Conservation (phyloP, 2,797 vertebrate species). For the Brachyalestes nurse region DNA sequence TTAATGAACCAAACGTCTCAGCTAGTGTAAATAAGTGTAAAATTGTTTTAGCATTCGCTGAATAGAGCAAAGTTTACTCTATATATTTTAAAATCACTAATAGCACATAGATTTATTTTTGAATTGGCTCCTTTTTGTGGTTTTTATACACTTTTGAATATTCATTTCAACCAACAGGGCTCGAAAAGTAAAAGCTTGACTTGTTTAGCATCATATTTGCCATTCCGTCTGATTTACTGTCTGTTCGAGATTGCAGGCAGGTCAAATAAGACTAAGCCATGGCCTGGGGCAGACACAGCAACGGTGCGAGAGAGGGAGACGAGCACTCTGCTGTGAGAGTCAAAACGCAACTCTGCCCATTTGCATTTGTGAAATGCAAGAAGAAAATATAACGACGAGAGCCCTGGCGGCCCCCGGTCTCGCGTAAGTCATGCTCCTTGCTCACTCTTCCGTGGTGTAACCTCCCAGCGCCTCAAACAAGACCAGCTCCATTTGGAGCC, state of each 20-base stretch:
- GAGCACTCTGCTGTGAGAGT: not conserved
- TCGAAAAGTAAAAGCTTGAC: constrained; percentile 25
- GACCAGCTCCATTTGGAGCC: constrained; percentile 74
- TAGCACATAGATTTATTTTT: not conserved
- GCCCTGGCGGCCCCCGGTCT: constrained; percentile 66
- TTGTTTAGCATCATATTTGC: constrained; percentile 61
- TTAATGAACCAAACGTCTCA: no score
- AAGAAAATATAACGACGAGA: constrained; percentile 55
- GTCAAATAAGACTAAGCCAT: constrained; percentile 67
- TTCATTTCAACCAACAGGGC: constrained; percentile 12
- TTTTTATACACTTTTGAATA: not conserved
- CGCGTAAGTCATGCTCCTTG: constrained; percentile 69
- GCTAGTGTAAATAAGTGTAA: not conserved
- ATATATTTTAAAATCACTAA: not conserved
- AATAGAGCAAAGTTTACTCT: not conserved
- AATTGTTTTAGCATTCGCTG: not conserved
- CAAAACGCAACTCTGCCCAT: constrained; percentile 56
- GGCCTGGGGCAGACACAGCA: constrained; percentile 68
- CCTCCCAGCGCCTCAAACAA: constrained; percentile 75
- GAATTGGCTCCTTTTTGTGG: not conserved
- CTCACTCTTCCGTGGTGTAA: constrained; percentile 75
- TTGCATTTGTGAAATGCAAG: constrained; percentile 66
- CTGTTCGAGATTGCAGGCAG: constrained; percentile 65
- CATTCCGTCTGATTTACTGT: constrained; percentile 67
- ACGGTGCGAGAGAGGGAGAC: constrained; percentile 43